phyloP scores from a whole-genome alignment of 2,888 invertebrate species.

The Euproctis similis region DNA sequence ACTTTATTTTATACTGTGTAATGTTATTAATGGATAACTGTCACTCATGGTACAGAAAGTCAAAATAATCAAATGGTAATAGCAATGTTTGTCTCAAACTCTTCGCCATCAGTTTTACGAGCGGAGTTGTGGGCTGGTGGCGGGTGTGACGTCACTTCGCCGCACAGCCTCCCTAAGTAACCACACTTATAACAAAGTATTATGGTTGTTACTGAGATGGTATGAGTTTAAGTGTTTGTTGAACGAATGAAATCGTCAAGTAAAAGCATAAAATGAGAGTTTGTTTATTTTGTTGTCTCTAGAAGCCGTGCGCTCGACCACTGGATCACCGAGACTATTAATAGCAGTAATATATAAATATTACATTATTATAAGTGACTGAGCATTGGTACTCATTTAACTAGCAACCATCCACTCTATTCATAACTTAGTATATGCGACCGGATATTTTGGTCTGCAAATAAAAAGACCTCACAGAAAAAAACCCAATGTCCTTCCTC shows the following conservation, averaged over 20 bases:
- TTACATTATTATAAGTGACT: too few relatives aligned
- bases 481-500: too few relatives aligned
- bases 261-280: background rate
- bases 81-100: slow-evolving; percentile 23
- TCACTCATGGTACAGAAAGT: background rate
- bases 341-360: too few relatives aligned
- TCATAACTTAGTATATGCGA: too few relatives aligned
- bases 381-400: too few relatives aligned
- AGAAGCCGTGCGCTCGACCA: too few relatives aligned
- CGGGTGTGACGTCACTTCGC: slow-evolving; percentile 6
- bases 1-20: too few relatives aligned
- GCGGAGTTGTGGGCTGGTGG: slow-evolving; percentile 17
- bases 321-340: too few relatives aligned
- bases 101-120: slow-evolving; percentile 26
- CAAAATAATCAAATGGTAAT: slow-evolving; percentile 15
- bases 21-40: slow-evolving; percentile 3
- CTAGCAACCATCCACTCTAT: too few relatives aligned
- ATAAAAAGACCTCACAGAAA: too few relatives aligned
- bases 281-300: too few relatives aligned
- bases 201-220: slow-evolving; percentile 3
- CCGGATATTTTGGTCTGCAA: too few relatives aligned
- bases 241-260: slow-evolving; percentile 5
- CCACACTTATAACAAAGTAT: slow-evolving; percentile 3
- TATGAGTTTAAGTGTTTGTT: slow-evolving; percentile 7
- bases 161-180: slow-evolving; percentile 3